phyloP scores from a whole-genome alignment of 2,113 vertebrate species.

The Herpetotheres cachinnans region DNA sequence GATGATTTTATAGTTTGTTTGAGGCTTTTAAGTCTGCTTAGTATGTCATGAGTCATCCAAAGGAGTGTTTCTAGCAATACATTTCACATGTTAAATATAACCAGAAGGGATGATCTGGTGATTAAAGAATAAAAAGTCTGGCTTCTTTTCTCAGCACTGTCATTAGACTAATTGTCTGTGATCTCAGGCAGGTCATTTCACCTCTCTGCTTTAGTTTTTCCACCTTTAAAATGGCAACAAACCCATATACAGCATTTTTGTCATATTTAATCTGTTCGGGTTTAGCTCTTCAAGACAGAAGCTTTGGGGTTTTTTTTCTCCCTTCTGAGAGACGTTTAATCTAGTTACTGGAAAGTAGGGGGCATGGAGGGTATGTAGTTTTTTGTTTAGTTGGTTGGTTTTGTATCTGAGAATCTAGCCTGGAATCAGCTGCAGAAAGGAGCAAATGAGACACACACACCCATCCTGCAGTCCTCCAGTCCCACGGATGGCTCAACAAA shows the following conservation, averaged over 20 bases:
- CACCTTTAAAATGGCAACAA: conserved; percentile 37
- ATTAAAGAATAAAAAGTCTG: conserved; percentile 67
- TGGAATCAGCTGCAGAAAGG: background rate
- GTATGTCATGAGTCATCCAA: conserved; percentile 59
- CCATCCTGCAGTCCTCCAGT: background rate
- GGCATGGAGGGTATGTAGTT: background rate
- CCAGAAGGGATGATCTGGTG: conserved; percentile 61
- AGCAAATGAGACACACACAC: background rate
- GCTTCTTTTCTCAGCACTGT: conserved; percentile 42
- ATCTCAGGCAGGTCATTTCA: conserved; percentile 57
- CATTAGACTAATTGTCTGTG: conserved; percentile 61
- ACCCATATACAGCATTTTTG: background rate
- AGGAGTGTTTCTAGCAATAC: conserved; percentile 65
- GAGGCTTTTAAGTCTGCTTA: conserved; percentile 59
- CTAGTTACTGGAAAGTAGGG: background rate
- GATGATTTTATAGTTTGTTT: conserved; percentile 60
- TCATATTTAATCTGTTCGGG: background rate
- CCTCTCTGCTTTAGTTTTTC: conserved; percentile 33
- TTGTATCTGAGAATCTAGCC: background rate
- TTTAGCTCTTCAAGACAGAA: background rate
- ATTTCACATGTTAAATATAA: conserved; percentile 65
- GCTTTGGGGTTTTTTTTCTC: background rate
- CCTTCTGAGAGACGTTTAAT: background rate
- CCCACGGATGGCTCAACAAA: background rate
- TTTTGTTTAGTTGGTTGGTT: background rate